Evolutionary conservation across 64 coral and sea anemone species (phyloP).

Genomic region (Hydrozoanthus tunicans): DNA sequence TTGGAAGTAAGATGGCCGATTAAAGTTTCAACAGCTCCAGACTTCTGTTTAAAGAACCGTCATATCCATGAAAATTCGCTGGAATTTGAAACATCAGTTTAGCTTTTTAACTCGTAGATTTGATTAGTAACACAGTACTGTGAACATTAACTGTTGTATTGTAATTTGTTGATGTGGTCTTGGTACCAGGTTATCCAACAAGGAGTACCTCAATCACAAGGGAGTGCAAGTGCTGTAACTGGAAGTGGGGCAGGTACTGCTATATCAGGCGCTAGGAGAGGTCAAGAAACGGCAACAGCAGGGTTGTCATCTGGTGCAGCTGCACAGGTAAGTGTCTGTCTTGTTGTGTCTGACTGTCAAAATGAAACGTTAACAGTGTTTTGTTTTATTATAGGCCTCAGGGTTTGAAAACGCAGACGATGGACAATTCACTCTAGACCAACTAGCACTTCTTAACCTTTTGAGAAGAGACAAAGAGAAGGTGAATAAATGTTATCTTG

Average conservation of each 20-base stretch:
- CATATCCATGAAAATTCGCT: too few species aligned
- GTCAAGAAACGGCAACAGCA: conserved; percentile 59
- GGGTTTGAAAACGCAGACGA: conserved; percentile 37
- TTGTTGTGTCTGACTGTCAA: neutral
- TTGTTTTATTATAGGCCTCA: neutral
- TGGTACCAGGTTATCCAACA: neutral
- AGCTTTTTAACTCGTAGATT: too few species aligned
- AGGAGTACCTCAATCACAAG: neutral
- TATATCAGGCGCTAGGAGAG: conserved; percentile 51
- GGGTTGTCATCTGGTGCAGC: conserved; percentile 33
- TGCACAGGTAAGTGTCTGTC: conserved; percentile 13
- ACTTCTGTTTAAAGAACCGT: too few species aligned
- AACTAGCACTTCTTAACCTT: conserved; percentile 75
- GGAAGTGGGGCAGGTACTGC: conserved; percentile 12
- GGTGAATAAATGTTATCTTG: conserved; percentile 16
- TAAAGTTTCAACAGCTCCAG: too few species aligned
- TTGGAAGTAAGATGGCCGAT: too few species aligned
- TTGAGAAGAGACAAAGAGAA: conserved; percentile 85
- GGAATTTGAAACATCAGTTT: too few species aligned
- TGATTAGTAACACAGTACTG: neutral
- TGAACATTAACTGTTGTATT: neutral
- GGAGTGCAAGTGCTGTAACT: neutral
- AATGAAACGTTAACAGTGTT: neutral
- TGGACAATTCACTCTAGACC: conserved; percentile 60
- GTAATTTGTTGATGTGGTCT: neutral